A percentile compares a stretch with the other conserved stretches of the same genome.
These are phyloP conservation scores for Leucophenga montana DNA, from an alignment of 2,888 invertebrate species.

Conservation along the genomic window DNA sequence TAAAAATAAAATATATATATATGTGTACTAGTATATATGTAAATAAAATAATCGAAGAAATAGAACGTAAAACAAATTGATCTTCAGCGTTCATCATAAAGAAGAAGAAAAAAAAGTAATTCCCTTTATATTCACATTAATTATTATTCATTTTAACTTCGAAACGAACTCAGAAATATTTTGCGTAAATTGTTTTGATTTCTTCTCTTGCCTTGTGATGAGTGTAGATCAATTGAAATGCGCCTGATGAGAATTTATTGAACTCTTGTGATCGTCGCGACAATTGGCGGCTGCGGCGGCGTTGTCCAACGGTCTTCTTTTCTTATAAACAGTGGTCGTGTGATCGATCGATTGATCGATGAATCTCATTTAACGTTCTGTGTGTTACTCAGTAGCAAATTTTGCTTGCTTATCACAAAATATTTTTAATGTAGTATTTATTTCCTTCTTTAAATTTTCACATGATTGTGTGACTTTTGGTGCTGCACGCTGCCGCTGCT, in stretches of 20 bases:
- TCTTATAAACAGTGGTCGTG: conserved; percentile 3
- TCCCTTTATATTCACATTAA: too few relatives aligned
- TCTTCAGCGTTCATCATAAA: too few relatives aligned
- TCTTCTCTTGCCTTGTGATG: conserved; percentile 41
- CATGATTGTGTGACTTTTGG: conserved; percentile 54
- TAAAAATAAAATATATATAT: background rate
- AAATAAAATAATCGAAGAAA: background rate
- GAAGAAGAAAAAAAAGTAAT: too few relatives aligned
- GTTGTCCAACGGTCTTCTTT: conserved; percentile 21
- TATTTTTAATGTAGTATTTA: background rate
- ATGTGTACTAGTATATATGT: background rate
- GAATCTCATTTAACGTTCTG: background rate
- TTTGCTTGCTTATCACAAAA: too few relatives aligned
- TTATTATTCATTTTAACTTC: background rate
- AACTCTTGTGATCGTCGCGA: conserved; percentile 51
- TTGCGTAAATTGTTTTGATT: conserved; percentile 60
- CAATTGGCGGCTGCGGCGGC: conserved; percentile 1
- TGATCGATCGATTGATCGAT: conserved; percentile 31
- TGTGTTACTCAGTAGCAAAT: background rate
- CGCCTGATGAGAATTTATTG: conserved; percentile 56
- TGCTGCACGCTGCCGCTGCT: background rate
- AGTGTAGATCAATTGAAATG: conserved; percentile 36
- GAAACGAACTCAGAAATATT: conserved; percentile 30
- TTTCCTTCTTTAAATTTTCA: conserved; percentile 57
- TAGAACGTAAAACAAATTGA: background rate